phyloP scores from a whole-genome alignment of 2,888 invertebrate species.

The Epsilonema sp. region DNA sequence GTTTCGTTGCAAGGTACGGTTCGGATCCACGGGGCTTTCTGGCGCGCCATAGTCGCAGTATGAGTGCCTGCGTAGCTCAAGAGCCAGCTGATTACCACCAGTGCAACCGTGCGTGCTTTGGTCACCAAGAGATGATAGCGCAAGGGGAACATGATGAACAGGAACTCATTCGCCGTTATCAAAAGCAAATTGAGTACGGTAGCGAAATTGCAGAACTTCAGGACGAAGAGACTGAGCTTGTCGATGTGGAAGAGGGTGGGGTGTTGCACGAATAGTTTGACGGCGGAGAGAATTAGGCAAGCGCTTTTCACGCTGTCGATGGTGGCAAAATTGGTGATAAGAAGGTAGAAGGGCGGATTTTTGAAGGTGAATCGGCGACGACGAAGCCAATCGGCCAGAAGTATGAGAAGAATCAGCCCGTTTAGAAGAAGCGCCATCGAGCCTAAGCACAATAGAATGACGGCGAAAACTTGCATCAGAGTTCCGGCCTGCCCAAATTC shows the following conservation, averaged over 20 bases:
- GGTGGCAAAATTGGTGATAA: constrained; percentile 18
- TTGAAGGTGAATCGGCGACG: too few species aligned
- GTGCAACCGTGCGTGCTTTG: constrained; percentile 8
- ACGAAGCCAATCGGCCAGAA: too few species aligned
- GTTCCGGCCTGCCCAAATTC: too few species aligned
- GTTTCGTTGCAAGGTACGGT: too few species aligned
- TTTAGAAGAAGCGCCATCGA: too few species aligned
- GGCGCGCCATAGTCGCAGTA: too few species aligned
- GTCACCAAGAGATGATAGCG: constrained; percentile 15
- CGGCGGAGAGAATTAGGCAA: constrained; percentile 2
- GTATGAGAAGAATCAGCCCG: too few species aligned
- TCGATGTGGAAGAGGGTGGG: constrained; percentile 13
- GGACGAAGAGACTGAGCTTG: constrained; percentile 11
- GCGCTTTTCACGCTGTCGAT: constrained; percentile 18
- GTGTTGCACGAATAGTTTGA: background rate
- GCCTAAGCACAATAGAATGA: too few species aligned
- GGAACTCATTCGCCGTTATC: constrained; percentile 19
- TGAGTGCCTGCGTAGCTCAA: too few species aligned
- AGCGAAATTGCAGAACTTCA: constrained; percentile 13
- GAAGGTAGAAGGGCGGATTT: constrained; percentile 20
- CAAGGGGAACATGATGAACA: constrained; percentile 17
- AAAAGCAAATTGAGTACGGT: constrained; percentile 19
- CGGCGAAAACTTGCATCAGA: too few species aligned
- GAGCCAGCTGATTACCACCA: constrained; percentile 6
- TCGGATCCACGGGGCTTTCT: too few species aligned